Conservation (phyloP, 2,113 vertebrate genomes). For the Salminus brasiliensis region DNA sequence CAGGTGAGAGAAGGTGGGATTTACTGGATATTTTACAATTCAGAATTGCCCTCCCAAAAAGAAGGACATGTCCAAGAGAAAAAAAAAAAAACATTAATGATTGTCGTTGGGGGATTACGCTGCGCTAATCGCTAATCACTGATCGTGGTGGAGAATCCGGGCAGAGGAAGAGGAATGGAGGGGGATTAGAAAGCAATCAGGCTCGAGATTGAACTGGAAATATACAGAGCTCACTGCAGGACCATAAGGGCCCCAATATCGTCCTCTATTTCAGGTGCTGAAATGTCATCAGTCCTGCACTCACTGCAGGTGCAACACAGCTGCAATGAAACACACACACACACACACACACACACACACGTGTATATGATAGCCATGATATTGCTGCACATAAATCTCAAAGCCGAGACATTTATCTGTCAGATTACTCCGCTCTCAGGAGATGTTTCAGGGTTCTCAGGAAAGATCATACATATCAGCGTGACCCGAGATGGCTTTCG, state of each 20-base stretch:
- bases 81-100: too few relatives aligned
- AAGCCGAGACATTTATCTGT: constrained; percentile 19
- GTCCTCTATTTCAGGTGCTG: background rate
- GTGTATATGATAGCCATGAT: background rate
- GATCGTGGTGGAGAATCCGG: constrained; percentile 42
- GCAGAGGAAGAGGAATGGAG: constrained; percentile 19
- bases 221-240: background rate
- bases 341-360: constrained; percentile 25
- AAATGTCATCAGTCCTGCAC: constrained; percentile 15
- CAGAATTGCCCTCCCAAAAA: too few relatives aligned
- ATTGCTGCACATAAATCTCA: constrained; percentile 29
- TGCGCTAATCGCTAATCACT: constrained; percentile 24
- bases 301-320: constrained; percentile 28
- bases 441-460: background rate
- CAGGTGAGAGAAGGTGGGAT: too few relatives aligned
- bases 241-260: background rate
- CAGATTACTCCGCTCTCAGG: background rate
- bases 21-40: too few relatives aligned
- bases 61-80: too few relatives aligned
- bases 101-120: constrained; percentile 41
- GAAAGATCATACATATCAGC: constrained; percentile 15
- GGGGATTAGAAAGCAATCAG: constrained; percentile 50
- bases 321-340: constrained; percentile 13
- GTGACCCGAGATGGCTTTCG: constrained; percentile 17
- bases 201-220: constrained; percentile 36